phyloP scores from a whole-genome alignment of 2,797 vertebrate genomes.

The Gallinago nigripennis region DNA sequence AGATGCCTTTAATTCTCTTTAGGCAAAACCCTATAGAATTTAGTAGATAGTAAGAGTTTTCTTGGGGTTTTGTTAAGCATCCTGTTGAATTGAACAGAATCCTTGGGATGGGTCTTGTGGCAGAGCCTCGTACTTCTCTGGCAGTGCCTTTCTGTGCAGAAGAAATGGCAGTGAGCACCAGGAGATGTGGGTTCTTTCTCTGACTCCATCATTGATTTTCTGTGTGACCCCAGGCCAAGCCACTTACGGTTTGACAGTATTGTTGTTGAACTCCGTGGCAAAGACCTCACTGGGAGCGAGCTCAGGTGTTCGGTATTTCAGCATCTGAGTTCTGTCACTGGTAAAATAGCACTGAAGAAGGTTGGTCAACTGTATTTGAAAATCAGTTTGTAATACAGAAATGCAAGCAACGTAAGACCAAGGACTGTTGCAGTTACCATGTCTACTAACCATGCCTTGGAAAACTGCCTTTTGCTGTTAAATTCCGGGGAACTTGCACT shows the following conservation, averaged over 20 bases:
- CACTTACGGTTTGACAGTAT: not conserved
- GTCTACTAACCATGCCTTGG: not conserved
- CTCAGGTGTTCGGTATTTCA: conserved; percentile 25
- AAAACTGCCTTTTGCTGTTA: not conserved
- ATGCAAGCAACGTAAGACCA: not conserved
- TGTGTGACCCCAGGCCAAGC: conserved; percentile 20
- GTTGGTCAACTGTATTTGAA: not conserved
- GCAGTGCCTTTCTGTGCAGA: not conserved
- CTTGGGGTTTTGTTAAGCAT: not conserved
- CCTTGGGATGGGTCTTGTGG: not conserved
- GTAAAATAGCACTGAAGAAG: not conserved
- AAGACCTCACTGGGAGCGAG: conserved; percentile 10
- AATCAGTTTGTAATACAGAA: not conserved
- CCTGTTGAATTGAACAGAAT: not conserved
- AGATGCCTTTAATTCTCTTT: conserved; percentile 48
- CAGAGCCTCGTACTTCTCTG: not conserved
- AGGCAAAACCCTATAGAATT: conserved; percentile 34
- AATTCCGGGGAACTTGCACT: not conserved
- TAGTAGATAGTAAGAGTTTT: not conserved
- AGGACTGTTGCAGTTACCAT: not conserved
- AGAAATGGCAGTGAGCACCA: not conserved
- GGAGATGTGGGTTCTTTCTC: not conserved
- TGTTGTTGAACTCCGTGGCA: not conserved
- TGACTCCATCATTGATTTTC: not conserved
- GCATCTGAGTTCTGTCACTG: not conserved